Evolutionary conservation across 2,113 vertebrate species (phyloP).

Genomic region (Podocnemis expansa): DNA sequence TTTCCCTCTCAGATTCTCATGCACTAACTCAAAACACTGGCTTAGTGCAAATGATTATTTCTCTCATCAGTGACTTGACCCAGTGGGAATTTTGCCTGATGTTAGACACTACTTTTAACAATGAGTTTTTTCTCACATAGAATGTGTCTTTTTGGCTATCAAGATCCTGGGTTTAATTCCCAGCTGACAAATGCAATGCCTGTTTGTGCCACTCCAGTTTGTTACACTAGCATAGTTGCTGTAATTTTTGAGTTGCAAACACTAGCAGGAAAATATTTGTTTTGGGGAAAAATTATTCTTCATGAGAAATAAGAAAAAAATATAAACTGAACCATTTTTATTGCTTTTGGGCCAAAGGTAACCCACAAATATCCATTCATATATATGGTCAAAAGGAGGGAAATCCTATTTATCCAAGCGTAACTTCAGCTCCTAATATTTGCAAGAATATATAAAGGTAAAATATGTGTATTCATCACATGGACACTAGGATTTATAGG

Average conservation of each 20-base stretch:
- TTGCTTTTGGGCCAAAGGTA: neutral
- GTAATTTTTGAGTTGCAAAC: neutral
- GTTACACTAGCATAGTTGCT: conserved; percentile 28
- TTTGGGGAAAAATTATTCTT: neutral
- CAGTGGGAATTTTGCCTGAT: conserved; percentile 22
- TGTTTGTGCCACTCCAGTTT: conserved; percentile 33
- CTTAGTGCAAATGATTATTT: neutral
- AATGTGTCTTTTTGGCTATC: conserved; percentile 38
- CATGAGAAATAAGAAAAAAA: neutral
- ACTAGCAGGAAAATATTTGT: neutral
- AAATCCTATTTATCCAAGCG: conserved; percentile 9
- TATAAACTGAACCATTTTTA: too few species aligned
- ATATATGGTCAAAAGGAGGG: conserved; percentile 11
- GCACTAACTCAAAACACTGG: neutral
- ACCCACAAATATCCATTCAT: neutral
- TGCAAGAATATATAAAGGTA: neutral
- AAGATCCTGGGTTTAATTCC: neutral
- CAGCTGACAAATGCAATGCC: conserved; percentile 22
- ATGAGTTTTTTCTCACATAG: conserved; percentile 18
- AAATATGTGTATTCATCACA: neutral
- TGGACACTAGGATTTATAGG: too few species aligned
- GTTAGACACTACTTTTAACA: neutral
- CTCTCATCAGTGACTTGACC: neutral
- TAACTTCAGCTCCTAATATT: conserved; percentile 9
- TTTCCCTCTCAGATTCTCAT: too few species aligned